Evolutionary conservation across 2,113 vertebrate genomes (phyloP).

Genomic region (Noctilio leporinus): DNA sequence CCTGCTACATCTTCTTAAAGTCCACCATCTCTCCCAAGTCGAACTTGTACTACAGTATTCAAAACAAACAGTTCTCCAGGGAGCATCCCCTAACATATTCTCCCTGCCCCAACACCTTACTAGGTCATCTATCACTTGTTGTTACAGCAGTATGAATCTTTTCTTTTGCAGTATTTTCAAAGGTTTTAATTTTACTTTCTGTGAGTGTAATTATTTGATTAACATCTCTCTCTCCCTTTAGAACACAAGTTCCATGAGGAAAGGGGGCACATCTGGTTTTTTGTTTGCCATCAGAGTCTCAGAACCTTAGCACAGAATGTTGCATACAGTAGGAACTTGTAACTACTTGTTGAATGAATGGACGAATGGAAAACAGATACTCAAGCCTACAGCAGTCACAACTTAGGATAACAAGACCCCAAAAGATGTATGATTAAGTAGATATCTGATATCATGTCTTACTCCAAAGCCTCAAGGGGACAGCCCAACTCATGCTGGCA

Average conservation of each 20-base stretch:
- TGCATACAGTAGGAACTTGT: not conserved
- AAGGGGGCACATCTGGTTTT: not conserved
- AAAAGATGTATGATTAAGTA: not conserved
- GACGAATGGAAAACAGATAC: not conserved
- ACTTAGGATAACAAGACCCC: not conserved
- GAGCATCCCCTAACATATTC: not conserved
- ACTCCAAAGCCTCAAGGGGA: not conserved
- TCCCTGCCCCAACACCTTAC: not conserved
- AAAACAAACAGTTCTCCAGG: not conserved
- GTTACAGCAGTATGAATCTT: not conserved
- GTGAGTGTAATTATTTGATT: not conserved
- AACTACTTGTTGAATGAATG: not conserved
- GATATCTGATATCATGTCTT: not conserved
- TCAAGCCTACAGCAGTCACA: not conserved
- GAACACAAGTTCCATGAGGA: not conserved
- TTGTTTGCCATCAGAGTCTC: not conserved
- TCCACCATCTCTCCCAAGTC: not conserved
- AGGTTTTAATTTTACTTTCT: not conserved
- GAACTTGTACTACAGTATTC: not conserved
- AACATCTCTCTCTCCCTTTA: not conserved
- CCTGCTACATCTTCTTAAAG: not conserved
- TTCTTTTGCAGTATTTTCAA: not conserved
- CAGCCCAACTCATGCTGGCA: not conserved
- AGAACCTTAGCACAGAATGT: not conserved
- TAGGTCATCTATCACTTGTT: not conserved